Evolutionary conservation across 2,797 vertebrate species (phyloP), one percentile per base, ranked within the genome.

Genomic region (Spinus olivaceus): DNA sequence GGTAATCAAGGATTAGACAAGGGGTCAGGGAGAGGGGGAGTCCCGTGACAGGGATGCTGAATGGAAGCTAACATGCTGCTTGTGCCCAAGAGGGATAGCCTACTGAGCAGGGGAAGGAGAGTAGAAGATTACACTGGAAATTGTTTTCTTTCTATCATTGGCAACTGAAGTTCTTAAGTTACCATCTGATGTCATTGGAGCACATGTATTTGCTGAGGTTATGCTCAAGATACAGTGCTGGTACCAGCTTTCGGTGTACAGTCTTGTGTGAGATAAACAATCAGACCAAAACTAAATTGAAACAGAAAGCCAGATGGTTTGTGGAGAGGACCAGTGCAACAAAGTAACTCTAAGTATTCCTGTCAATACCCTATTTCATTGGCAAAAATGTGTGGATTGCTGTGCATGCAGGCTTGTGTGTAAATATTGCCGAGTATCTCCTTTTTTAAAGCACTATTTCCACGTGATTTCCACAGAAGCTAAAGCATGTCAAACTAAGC

Each of bases 181-280:
- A 70, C 30, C 12, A 44, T 3, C 0, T 69, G 9, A 57, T 65
- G 32, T 71, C 14, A 23, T 25, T 32, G 35, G 30, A 79, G 22
- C 0, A 0, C 9, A 2, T 24, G n/a, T 47, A 32, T 47, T 24
- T 5, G 5, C 32, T 32, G 61, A 49, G 32, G 20, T 66, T 84
- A 22, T 46, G 59, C 17, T 79, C 14, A 41, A 63, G 51, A 42
- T 28, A 20, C 8, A 19, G 1, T 42, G 39, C 20, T 69, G 60
- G 63, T 85, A 64, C 12, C 22, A 32, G 49, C 20, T 67, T 78
- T 60, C 32, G 57, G 53, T 64, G 24, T 67, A 23, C 35, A 39
- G 6, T 22, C 61, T 57, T 47, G 8, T 42, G 30, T 35, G 25
- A 74, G 33, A 41, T 37, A 32, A 82, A 13, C 11, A 51, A 5